These are phyloP conservation scores for Canis aureus DNA, from an alignment of 2,113 vertebrate genomes.

Conservation along the genomic window DNA sequence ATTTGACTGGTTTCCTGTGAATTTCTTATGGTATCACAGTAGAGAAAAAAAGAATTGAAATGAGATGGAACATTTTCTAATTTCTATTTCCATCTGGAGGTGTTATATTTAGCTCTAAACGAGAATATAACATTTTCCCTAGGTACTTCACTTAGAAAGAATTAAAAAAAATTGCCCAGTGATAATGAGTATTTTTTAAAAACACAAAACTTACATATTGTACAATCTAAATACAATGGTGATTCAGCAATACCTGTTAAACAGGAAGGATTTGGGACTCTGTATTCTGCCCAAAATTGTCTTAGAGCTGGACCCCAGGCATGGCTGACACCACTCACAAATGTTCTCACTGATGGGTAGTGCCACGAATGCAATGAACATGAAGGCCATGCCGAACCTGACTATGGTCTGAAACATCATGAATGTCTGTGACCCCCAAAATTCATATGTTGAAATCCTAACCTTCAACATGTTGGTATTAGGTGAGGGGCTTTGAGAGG, in stretches of 20 bases:
- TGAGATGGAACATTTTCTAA: not conserved
- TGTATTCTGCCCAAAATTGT: not conserved
- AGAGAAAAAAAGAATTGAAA: not conserved
- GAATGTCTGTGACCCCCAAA: not conserved
- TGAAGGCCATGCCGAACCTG: not conserved
- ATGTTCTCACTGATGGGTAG: not conserved
- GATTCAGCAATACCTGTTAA: not conserved
- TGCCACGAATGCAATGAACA: not conserved
- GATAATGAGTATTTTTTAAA: slow-evolving; percentile 7
- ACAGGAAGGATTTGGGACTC: not conserved
- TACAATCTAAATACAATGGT: slow-evolving; percentile 52
- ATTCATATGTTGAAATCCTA: not conserved
- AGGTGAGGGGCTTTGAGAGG: not conserved
- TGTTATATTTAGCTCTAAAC: not conserved
- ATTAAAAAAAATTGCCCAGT: slow-evolving; percentile 26
- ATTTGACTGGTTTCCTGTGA: slow-evolving; percentile 13
- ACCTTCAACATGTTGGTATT: not conserved
- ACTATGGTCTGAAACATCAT: not conserved
- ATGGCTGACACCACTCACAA: not conserved
- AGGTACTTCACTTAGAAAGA: slow-evolving; percentile 61
- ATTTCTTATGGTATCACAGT: not conserved
- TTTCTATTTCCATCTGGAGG: slow-evolving; percentile 16
- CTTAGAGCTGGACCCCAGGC: not conserved
- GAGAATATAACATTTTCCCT: slow-evolving; percentile 17
- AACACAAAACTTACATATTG: slow-evolving; percentile 32